phyloP scores from a whole-genome alignment of 2,113 vertebrate genomes.

The Todiramphus chloris region DNA sequence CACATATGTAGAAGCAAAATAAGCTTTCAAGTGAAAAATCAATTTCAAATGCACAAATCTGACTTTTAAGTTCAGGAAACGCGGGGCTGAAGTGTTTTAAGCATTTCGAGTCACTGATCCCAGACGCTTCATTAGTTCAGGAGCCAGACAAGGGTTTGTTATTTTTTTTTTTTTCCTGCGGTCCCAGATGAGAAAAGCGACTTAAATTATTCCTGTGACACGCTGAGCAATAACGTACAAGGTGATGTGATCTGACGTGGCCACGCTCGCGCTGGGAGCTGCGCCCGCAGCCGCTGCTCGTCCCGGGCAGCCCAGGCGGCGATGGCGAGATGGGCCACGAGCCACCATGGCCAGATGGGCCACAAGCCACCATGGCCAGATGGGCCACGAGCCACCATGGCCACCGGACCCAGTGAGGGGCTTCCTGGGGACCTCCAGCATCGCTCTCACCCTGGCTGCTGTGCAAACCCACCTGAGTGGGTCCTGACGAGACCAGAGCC shows the following conservation, averaged over 20 bases:
- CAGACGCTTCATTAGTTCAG: not conserved
- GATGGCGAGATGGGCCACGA: not conserved
- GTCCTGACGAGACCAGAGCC: rapidly evolving
- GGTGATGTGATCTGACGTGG: not conserved
- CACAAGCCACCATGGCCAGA: rapidly evolving
- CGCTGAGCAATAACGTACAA: not conserved
- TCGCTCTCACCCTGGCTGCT: rapidly evolving
- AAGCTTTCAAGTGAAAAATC: not conserved
- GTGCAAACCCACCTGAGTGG: rapidly evolving
- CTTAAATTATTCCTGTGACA: constrained; percentile 37
- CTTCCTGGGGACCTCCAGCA: rapidly evolving
- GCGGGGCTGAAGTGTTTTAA: not conserved
- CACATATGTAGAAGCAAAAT: not conserved
- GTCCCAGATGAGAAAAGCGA: not conserved
- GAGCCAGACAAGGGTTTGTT: not conserved
- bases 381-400: rapidly evolving
- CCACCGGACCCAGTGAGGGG: not conserved
- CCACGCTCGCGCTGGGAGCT: rapidly evolving
- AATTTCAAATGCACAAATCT: not conserved
- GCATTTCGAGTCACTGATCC: constrained; percentile 5
- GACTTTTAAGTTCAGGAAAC: not conserved
- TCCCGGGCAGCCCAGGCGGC: not conserved
- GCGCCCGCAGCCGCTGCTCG: rapidly evolving
- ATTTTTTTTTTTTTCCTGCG: not conserved
- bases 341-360: not conserved